Conservation (phyloP, 2,888 invertebrate genomes). For the Euclidia mi region DNA sequence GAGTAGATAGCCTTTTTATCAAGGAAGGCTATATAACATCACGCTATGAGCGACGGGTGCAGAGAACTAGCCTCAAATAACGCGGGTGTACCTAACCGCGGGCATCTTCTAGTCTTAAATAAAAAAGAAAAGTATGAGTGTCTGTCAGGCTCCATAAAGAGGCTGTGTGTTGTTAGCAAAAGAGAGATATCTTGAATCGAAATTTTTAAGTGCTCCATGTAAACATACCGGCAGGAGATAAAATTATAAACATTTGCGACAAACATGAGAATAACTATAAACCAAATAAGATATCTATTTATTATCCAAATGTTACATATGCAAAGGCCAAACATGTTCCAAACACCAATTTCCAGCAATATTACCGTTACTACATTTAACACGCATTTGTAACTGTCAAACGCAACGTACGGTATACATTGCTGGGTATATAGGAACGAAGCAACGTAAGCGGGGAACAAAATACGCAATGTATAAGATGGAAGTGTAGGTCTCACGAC, state of each 20-base stretch:
- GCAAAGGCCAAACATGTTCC: slow-evolving; percentile 3
- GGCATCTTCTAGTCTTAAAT: too few species aligned
- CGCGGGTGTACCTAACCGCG: too few species aligned
- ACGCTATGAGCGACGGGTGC: too few species aligned
- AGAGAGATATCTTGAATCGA: too few species aligned
- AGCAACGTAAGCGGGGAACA: slow-evolving; percentile 8
- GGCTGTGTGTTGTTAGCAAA: too few species aligned
- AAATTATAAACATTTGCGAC: neutral
- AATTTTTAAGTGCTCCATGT: too few species aligned
- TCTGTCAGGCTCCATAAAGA: too few species aligned
- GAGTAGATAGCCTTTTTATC: too few species aligned
- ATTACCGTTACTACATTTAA: slow-evolving; percentile 18
- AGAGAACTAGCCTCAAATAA: too few species aligned
- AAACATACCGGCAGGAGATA: too few species aligned
- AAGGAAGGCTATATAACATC: too few species aligned
- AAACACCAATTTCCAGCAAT: slow-evolving; percentile 24
- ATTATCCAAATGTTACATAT: slow-evolving; percentile 13
- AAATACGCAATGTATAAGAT: slow-evolving; percentile 48
- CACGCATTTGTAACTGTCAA: slow-evolving; percentile 20
- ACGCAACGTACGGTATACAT: neutral
- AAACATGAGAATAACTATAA: neutral
- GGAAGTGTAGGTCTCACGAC: slow-evolving; percentile 37
- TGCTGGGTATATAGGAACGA: slow-evolving; percentile 2
- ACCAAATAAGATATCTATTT: neutral
- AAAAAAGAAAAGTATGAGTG: too few species aligned